A percentile compares a stretch with the other conserved stretches of the same genome.
Conservation (phyloP, 2,797 vertebrate species). For the Oreochromis mossambicus region DNA sequence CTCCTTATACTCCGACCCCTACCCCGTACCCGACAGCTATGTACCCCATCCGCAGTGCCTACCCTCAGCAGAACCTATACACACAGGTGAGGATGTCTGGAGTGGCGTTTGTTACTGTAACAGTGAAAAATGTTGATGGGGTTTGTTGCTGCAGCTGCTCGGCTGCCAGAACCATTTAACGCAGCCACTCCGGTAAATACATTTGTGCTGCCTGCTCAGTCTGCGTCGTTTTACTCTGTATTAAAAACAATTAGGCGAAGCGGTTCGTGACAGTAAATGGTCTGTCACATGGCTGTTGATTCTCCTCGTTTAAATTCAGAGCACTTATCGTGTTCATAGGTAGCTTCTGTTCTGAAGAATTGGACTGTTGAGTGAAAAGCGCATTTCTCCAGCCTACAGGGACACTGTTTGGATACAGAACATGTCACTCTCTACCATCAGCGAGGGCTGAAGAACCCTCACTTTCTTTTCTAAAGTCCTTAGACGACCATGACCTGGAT, state of each 20-base stretch:
- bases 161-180: neutral
- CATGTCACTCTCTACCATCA: neutral
- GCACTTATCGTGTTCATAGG: neutral
- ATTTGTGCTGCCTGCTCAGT: neutral
- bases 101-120: neutral
- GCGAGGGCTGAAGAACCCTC: neutral
- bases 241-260: neutral
- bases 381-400: neutral
- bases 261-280: neutral
- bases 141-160: neutral
- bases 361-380: neutral
- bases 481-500: neutral
- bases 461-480: neutral
- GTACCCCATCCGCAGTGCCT: slow-evolving; percentile 99
- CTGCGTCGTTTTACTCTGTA: neutral
- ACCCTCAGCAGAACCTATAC: slow-evolving; percentile 98
- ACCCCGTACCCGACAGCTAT: slow-evolving; percentile 95
- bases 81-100: slow-evolving; percentile 83
- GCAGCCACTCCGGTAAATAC: neutral
- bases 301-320: neutral
- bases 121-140: neutral
- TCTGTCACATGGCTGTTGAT: neutral
- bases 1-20: slow-evolving; percentile 94
- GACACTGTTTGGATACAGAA: neutral
- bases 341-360: neutral